These are phyloP conservation scores for Spodoptera frugiperda DNA, from an alignment of 1,140 invertebrate species.

Conservation along the genomic window DNA sequence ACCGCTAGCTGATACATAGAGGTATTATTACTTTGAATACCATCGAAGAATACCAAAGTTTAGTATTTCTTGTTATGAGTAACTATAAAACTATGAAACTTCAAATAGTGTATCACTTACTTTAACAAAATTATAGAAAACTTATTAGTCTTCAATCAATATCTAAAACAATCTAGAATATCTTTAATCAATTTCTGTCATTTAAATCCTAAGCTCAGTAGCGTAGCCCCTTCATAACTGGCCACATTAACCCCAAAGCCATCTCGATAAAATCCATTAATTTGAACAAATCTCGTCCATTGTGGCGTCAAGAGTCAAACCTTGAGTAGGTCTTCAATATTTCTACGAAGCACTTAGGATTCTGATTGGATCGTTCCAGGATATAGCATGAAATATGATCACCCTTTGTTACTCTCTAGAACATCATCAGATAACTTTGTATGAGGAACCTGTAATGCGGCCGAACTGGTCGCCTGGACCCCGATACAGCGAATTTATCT, in stretches of 20 bases:
- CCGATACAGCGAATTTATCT: constrained; percentile 8
- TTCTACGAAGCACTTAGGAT: constrained; percentile 8
- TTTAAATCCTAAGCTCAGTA: too few species aligned
- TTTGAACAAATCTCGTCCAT: background rate
- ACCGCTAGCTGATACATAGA: too few species aligned
- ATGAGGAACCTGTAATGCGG: constrained; percentile 12
- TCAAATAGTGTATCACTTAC: too few species aligned
- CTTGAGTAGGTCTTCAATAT: constrained; percentile 16
- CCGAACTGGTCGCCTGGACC: constrained; percentile 4
- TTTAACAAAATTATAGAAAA: too few species aligned
- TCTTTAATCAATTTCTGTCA: too few species aligned
- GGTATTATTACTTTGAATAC: too few species aligned
- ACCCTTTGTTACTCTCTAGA: background rate
- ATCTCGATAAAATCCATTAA: background rate
- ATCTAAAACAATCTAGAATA: too few species aligned
- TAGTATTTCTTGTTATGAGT: too few species aligned
- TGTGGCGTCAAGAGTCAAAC: background rate
- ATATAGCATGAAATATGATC: constrained; percentile 28
- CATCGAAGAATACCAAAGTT: too few species aligned
- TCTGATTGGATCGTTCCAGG: constrained; percentile 22
- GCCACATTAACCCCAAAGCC: background rate
- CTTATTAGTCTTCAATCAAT: too few species aligned
- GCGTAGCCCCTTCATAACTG: too few species aligned
- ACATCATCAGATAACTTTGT: constrained; percentile 28
- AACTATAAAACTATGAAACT: too few species aligned